Evolutionary conservation across 92 coral and sea anemone species (phyloP), one percentile per base, ranked within the genome.

Genomic region (Blastomussa wellsi): DNA sequence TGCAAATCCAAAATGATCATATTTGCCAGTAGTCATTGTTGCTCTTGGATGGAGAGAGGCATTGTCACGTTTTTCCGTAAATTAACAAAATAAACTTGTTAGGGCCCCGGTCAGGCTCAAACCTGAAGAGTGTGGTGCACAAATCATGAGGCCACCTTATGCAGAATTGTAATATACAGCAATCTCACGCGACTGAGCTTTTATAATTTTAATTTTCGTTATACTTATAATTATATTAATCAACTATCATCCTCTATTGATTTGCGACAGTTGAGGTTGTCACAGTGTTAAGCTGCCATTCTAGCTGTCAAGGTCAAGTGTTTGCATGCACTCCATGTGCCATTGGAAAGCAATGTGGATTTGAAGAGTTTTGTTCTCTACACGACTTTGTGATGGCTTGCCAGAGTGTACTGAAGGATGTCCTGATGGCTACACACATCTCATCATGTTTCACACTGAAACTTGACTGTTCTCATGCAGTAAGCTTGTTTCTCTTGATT

Each of bases 381-480:
- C 95, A 96, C 74, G 98, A 96, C 83, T 85, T 96, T 62, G 91
- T 93, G 72, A 82, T 88, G 90, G 91, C 94, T 14, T 90, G 97
- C 35, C 98, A 96, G 84, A 97, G 87, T 64, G 86, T 83, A 19
- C 78, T 96, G 31, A 90, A 89, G 33, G 91, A 94, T 33, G 64
- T 51, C 4, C 72, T 94, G 28, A 77, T 87, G 62, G 96, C 96
- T 47, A 33, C 91, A 51, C 98, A 96, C 66, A 79, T 96, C 83
- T 96, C 98, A 3, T 96, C 98, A 0, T 96, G 98, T 77, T 96
- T 96, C 79, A 92, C 98, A 14, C 89, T 96, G 84, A 96, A 96
- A 75, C 36, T 96, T 79, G 98, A 96, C 66, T 96, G 98, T 79
- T 96, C 98, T 72, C 98, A 96, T 89, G 86, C 82, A 59, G 98